Conservation (phyloP, 2,797 vertebrate genomes). For the Antennarius maculatus region DNA sequence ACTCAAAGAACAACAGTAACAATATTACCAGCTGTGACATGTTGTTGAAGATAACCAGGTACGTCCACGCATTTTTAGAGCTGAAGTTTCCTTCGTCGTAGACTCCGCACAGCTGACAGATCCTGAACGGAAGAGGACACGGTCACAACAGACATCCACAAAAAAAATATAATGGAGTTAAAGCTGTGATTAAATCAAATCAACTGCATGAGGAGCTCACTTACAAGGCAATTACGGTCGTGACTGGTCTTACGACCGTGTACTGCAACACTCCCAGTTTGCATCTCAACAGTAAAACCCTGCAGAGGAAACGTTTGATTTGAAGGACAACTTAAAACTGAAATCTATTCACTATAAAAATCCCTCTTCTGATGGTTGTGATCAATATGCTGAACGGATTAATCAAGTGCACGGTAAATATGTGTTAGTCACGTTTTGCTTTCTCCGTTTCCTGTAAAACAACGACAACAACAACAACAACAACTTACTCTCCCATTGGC, state of each 20-base stretch:
- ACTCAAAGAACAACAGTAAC: not conserved
- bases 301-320: constrained; percentile 63
- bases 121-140: constrained; percentile 71
- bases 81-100: constrained; percentile 98
- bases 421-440: not conserved
- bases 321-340: not conserved
- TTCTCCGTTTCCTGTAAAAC: not conserved
- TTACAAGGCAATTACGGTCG: constrained; percentile 96
- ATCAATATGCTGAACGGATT: constrained; percentile 1
- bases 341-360: not conserved
- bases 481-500: constrained; percentile 99
- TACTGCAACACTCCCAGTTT: constrained; percentile 98
- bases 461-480: too few species aligned
- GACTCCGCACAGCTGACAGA: constrained; percentile 90
- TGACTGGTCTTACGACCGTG: constrained; percentile 95
- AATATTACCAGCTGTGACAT: constrained; percentile 92
- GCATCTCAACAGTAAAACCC: constrained; percentile 93
- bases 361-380: not conserved
- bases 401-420: not conserved
- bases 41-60: constrained; percentile 97
- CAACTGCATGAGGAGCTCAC: constrained; percentile 58
- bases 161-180: not conserved
- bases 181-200: not conserved
- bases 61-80: constrained; percentile 95
- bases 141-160: not conserved